phyloP scores from a whole-genome alignment of 2,113 vertebrate species.

The Tonatia bakeri region DNA sequence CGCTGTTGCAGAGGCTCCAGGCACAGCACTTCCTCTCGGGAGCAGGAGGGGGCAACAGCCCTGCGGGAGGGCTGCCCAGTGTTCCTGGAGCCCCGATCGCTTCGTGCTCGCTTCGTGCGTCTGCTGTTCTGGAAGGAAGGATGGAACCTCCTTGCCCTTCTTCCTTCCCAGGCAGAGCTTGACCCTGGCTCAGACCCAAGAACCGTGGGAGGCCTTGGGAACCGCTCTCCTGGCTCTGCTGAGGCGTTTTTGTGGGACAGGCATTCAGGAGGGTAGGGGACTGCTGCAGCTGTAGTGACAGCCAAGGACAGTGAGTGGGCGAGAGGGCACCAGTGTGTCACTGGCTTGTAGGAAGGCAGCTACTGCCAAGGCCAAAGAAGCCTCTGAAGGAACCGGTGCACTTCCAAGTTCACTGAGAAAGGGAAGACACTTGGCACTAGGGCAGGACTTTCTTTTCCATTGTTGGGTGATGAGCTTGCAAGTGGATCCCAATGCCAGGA shows the following conservation, averaged over 20 bases:
- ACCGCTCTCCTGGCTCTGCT: background rate
- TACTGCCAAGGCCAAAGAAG: background rate
- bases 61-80: background rate
- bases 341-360: background rate
- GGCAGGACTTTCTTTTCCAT: background rate
- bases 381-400: background rate
- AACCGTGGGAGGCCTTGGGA: background rate
- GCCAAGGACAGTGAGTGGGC: rapidly evolving
- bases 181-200: background rate
- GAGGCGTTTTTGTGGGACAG: background rate
- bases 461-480: background rate
- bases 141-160: background rate
- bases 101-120: background rate
- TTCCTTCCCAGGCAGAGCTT: background rate
- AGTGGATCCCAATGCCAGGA: background rate
- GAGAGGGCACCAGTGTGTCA: background rate
- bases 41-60: rapidly evolving
- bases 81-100: background rate
- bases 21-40: background rate
- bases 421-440: background rate
- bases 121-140: background rate
- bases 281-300: background rate
- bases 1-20: background rate
- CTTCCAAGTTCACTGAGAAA: background rate
- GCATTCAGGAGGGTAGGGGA: background rate